phyloP scores from a whole-genome alignment of 1,140 invertebrate species.

The Alviniconcha marisindica region DNA sequence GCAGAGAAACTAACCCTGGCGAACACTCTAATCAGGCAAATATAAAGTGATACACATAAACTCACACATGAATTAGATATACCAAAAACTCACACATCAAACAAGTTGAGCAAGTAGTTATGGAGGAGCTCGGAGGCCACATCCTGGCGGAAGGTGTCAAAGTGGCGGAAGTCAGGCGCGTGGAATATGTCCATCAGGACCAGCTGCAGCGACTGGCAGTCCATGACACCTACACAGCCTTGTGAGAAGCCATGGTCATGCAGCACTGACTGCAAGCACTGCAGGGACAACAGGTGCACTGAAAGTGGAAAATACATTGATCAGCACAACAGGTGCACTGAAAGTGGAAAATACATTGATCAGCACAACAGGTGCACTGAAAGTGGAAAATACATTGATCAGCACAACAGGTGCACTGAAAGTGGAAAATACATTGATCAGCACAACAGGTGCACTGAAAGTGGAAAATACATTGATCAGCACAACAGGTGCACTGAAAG shows the following conservation, averaged over 20 bases:
- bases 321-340: too few relatives aligned
- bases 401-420: too few relatives aligned
- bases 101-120: conserved; percentile 62
- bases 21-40: too few relatives aligned
- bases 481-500: too few relatives aligned
- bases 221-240: conserved; percentile 78
- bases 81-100: conserved; percentile 62
- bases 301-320: conserved; percentile 19
- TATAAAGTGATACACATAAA: too few relatives aligned
- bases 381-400: too few relatives aligned
- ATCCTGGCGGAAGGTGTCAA: conserved; percentile 76
- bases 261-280: conserved; percentile 79
- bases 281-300: conserved; percentile 81
- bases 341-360: too few relatives aligned
- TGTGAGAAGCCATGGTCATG: conserved; percentile 80
- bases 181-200: conserved; percentile 82
- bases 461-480: too few relatives aligned
- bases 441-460: too few relatives aligned
- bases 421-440: too few relatives aligned
- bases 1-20: too few relatives aligned
- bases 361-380: too few relatives aligned
- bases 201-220: conserved; percentile 80
- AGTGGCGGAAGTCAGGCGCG: conserved; percentile 78
- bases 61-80: conserved; percentile 67
- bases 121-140: conserved; percentile 59